Percentiles rank a stretch among this genome's conserved stretches.
Evolutionary conservation across 1,140 invertebrate species (phyloP).

Genomic region (Probaryconus sp.): DNA sequence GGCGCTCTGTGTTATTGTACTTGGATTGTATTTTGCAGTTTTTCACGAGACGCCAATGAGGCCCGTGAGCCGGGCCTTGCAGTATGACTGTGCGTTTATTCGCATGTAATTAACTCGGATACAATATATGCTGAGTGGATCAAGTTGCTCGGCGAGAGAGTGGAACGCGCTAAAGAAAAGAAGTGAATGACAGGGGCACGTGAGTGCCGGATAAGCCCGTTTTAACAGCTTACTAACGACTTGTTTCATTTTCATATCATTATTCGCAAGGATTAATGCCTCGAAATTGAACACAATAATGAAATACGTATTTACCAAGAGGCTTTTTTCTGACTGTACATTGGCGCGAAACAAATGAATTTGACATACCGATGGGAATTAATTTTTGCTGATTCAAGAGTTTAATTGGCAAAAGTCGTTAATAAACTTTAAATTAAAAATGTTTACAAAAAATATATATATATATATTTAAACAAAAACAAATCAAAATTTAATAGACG

Average conservation of each 20-base stretch:
- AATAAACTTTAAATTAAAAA: no score
- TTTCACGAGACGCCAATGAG: slow-evolving; percentile 50
- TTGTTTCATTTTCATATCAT: slow-evolving; percentile 50
- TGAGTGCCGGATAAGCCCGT: slow-evolving; percentile 44
- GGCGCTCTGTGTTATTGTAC: slow-evolving; percentile 72
- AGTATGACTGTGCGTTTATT: slow-evolving; percentile 76
- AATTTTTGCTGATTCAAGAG: slow-evolving; percentile 27
- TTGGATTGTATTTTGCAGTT: slow-evolving; percentile 43
- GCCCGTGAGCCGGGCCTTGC: slow-evolving; percentile 35
- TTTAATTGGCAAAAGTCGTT: not conserved
- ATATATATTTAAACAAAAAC: no score
- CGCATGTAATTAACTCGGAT: slow-evolving; percentile 76
- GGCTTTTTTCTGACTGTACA: slow-evolving; percentile 15
- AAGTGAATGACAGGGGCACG: slow-evolving; percentile 44
- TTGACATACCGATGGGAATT: slow-evolving; percentile 20
- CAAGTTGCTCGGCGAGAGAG: slow-evolving; percentile 31
- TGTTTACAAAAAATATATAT: no score
- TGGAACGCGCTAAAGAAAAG: slow-evolving; percentile 35
- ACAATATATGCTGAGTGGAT: slow-evolving; percentile 69
- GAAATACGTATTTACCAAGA: slow-evolving; percentile 44
- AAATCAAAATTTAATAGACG: no score
- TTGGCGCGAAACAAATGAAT: slow-evolving; percentile 28
- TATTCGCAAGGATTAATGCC: no score
- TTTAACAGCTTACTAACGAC: slow-evolving; percentile 53
- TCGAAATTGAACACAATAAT: slow-evolving; percentile 39